Evolutionary conservation across 92 coral and sea anemone genomes (phyloP), one percentile per base, ranked within the genome.

Genomic region (Parazoanthus darwini): DNA sequence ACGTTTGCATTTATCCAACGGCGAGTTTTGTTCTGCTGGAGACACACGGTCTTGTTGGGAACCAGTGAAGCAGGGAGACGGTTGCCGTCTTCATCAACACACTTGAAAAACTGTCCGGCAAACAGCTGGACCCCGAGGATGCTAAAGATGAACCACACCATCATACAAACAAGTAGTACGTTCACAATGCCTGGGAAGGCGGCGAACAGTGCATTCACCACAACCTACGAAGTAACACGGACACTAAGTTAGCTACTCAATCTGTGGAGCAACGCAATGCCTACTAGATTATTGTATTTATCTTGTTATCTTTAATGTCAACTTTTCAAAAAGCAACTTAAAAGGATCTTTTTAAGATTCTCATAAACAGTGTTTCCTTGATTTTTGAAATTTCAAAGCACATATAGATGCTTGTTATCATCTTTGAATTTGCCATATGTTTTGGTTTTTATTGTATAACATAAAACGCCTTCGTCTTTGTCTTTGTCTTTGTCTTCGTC

Each of bases 31-130:
- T 79, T 80, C 36, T 86, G 85, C 84, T 89, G 67, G 5, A 74
- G 74, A 73, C 92, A 90, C 42, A 85, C 54, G 20, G 87, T 86
- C 82, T 74, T 90, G 82, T 90, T 86, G 50, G 92, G 89, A 33
- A 90, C 90, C 42, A 70, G 73, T 7, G 89, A 46, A 5, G 71
- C 87, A 26, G 86, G 76, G 51, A 90, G 92, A 6, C 82, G 66
- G 48, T 18, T 25, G n/a, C 78, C 75, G 7, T 80, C 74, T 15
- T 23, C 39, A 77, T 90, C 87, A 14, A 90, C 85, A 37, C 92
- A 90, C 38, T 90, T 90, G 92, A 79, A 79, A 51, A 90, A 90
- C 80, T 90, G 82, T 50, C 92, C 92, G 8, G 86, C 92, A 90
- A 90, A 90, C 74, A 90, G 73, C 77, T 90, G 92, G 0, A 90